These are phyloP conservation scores for Danio kyathit DNA, from an alignment of 2,797 vertebrate genomes.

Conservation along the genomic window DNA sequence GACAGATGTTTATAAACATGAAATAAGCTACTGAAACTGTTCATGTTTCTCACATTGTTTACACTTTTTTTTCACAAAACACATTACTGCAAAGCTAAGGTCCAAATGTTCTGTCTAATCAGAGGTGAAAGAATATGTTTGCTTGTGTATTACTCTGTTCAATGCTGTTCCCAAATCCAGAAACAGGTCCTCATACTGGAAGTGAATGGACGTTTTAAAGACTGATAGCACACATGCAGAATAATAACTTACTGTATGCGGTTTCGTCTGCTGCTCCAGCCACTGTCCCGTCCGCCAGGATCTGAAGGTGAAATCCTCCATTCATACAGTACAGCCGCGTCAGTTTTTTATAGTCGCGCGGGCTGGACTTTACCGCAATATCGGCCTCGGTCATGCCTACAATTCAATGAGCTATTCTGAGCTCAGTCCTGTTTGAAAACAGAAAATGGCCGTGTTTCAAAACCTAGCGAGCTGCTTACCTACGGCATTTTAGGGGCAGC, in stretches of 20 bases:
- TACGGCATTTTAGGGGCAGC: not conserved
- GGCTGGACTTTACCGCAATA: slow-evolving; percentile 73
- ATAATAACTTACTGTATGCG: slow-evolving; percentile 81
- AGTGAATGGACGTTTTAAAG: too few species aligned
- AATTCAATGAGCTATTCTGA: not conserved
- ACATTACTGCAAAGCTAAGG: too few species aligned
- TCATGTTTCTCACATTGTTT: too few species aligned
- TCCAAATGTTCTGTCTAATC: too few species aligned
- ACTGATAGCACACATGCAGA: too few species aligned
- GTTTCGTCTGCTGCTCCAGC: slow-evolving; percentile 85
- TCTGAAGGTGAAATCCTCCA: slow-evolving; percentile 90
- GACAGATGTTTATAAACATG: too few species aligned
- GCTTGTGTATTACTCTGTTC: too few species aligned
- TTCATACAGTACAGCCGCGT: slow-evolving; percentile 94
- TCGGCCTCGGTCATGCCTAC: slow-evolving; percentile 83
- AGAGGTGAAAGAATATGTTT: too few species aligned
- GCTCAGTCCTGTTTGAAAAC: not conserved
- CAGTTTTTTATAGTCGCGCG: slow-evolving; percentile 81
- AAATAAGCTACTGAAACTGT: too few species aligned
- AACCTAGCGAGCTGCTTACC: not conserved
- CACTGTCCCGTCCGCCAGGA: slow-evolving; percentile 88
- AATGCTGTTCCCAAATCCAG: not conserved
- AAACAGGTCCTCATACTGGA: not conserved
- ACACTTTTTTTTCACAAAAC: too few species aligned
- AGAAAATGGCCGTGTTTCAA: not conserved